Conservation (phyloP, 2,888 invertebrate species). For the Melanargia galathea region DNA sequence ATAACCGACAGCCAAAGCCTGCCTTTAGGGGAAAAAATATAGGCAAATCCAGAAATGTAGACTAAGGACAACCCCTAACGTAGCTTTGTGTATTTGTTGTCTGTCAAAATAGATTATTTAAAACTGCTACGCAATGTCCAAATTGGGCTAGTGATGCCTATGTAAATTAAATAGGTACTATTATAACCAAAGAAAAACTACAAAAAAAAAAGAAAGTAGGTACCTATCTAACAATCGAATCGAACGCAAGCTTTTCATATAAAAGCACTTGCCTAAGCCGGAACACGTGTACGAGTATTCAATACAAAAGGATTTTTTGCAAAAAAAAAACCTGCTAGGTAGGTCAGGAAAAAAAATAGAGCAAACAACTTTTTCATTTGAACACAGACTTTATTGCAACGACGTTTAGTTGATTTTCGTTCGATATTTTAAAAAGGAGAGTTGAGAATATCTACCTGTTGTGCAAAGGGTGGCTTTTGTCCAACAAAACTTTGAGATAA, state of each 20-base stretch:
- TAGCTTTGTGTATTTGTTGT: too few relatives aligned
- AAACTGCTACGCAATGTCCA: too few relatives aligned
- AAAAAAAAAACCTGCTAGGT: conserved; percentile 24
- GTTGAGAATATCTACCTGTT: conserved; percentile 40
- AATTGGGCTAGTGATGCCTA: too few relatives aligned
- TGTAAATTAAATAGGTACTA: too few relatives aligned
- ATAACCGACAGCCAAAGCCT: background rate
- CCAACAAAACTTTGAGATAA: conserved; percentile 19
- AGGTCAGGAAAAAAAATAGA: conserved; percentile 24
- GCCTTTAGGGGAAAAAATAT: too few relatives aligned
- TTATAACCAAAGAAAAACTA: background rate
- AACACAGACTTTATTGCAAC: background rate
- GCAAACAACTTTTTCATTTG: background rate
- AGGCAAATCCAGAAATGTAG: too few relatives aligned
- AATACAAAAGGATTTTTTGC: conserved; percentile 26
- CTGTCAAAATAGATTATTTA: too few relatives aligned
- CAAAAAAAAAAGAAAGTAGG: background rate
- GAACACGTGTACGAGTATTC: conserved; percentile 26
- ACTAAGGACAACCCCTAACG: too few relatives aligned
- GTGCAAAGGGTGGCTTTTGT: conserved; percentile 39
- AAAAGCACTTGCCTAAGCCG: conserved; percentile 29
- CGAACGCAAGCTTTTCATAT: conserved; percentile 24
- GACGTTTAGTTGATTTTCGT: background rate
- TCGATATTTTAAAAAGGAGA: background rate
- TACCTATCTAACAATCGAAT: background rate